Conservation (phyloP, 2,113 vertebrate genomes). For the Colius striatus region DNA sequence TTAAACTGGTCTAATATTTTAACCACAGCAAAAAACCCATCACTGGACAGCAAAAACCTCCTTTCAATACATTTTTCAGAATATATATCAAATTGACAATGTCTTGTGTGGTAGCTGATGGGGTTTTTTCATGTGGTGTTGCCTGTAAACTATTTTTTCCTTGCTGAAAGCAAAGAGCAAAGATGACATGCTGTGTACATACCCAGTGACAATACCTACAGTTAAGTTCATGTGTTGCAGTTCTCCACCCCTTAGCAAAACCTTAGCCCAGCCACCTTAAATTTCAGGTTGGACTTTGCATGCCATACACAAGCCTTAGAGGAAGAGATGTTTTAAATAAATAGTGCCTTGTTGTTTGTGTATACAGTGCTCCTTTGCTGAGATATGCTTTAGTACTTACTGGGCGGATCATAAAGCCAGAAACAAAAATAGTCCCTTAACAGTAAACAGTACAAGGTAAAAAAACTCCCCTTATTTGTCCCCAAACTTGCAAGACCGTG, state of each 20-base stretch:
- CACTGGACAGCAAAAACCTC: background rate
- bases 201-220: background rate
- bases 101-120: background rate
- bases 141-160: background rate
- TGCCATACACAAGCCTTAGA: slow-evolving; percentile 30
- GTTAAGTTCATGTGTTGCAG: background rate
- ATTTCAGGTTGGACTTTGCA: slow-evolving; percentile 28
- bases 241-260: background rate
- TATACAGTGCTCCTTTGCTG: slow-evolving; percentile 31
- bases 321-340: slow-evolving; percentile 62
- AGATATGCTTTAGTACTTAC: background rate
- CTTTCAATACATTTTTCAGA: background rate
- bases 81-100: background rate
- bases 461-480: slow-evolving; percentile 56
- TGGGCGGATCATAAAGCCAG: slow-evolving; percentile 9
- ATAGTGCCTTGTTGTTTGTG: slow-evolving; percentile 50
- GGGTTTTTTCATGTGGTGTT: background rate
- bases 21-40: background rate
- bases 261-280: slow-evolving; percentile 17
- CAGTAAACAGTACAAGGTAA: slow-evolving; percentile 28
- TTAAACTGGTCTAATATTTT: background rate
- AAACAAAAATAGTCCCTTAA: background rate
- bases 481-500: background rate
- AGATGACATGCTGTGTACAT: background rate
- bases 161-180: background rate